phyloP scores from a whole-genome alignment of 2,113 vertebrate species.

The Hassar affinis region DNA sequence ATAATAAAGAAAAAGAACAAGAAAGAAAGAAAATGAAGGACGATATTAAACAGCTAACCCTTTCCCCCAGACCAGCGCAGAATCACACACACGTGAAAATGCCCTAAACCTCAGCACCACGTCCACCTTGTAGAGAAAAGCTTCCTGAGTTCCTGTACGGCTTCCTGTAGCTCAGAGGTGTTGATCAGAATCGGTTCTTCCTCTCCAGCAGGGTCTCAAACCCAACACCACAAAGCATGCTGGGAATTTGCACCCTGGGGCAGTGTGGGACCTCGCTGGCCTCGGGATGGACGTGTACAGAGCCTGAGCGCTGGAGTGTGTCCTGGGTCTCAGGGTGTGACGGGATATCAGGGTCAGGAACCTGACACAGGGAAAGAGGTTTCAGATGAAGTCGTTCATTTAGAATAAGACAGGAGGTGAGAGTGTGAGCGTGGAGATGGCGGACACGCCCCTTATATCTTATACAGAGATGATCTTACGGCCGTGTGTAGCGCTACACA shows the following conservation, averaged over 20 bases:
- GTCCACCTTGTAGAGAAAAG: not conserved
- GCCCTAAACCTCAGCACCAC: not conserved
- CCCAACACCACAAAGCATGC: slow-evolving; percentile 41
- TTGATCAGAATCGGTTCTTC: not conserved
- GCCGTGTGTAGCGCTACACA: too few species aligned
- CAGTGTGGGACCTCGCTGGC: not conserved
- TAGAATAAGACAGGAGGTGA: not conserved
- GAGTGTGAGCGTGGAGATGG: too few species aligned
- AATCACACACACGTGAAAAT: not conserved
- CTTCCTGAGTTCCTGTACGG: too few species aligned
- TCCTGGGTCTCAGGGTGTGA: not conserved
- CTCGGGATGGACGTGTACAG: not conserved
- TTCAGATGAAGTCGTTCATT: not conserved
- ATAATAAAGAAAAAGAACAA: not conserved
- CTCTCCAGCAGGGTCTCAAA: slow-evolving; percentile 31
- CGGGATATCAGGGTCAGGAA: not conserved
- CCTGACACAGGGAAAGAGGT: not conserved
- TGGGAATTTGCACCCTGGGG: slow-evolving; percentile 42
- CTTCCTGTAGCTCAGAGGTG: too few species aligned
- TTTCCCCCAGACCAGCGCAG: not conserved
- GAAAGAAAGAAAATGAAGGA: too few species aligned
- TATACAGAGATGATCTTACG: too few species aligned
- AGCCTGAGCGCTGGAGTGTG: not conserved
- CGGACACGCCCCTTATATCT: too few species aligned
- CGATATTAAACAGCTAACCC: not conserved